Evolutionary conservation across 2,888 invertebrate species (phyloP).

Genomic region (Lepidocyrtinus sp.): DNA sequence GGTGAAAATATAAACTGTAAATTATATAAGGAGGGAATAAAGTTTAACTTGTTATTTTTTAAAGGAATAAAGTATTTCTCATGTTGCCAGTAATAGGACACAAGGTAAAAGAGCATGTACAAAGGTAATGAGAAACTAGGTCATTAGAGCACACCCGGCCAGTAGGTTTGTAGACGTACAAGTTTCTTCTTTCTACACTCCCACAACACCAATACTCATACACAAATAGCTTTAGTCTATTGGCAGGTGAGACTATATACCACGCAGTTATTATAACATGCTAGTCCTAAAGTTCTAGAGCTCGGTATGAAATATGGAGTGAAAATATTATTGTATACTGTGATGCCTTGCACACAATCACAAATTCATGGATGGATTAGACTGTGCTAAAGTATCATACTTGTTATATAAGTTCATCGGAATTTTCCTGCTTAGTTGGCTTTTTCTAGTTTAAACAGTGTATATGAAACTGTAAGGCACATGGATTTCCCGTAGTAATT

Average conservation of each 20-base stretch:
- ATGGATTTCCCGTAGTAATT: no score
- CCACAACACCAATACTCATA: background rate
- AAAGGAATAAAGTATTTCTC: background rate
- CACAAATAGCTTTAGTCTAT: background rate
- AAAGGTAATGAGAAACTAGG: conserved; percentile 59
- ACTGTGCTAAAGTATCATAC: no score
- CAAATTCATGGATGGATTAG: conserved; percentile 1
- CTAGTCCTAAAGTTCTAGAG: conserved; percentile 8
- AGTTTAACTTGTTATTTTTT: background rate
- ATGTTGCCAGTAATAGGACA: conserved; percentile 5
- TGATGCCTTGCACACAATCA: background rate
- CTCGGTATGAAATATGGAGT: background rate
- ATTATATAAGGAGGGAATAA: no score
- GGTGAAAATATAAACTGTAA: no score
- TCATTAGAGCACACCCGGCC: conserved; percentile 57
- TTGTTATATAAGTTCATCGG: conserved; percentile 6
- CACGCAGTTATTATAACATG: background rate
- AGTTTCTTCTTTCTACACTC: background rate
- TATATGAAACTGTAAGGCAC: no score
- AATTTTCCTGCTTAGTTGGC: no score
- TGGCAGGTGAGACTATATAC: conserved; percentile 1
- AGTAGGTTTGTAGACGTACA: background rate
- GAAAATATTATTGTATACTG: conserved; percentile 1
- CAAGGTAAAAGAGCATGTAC: conserved; percentile 51
- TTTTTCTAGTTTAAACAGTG: no score